Conservation (phyloP, 2,113 vertebrate genomes). For the Sigmodon hispidus region DNA sequence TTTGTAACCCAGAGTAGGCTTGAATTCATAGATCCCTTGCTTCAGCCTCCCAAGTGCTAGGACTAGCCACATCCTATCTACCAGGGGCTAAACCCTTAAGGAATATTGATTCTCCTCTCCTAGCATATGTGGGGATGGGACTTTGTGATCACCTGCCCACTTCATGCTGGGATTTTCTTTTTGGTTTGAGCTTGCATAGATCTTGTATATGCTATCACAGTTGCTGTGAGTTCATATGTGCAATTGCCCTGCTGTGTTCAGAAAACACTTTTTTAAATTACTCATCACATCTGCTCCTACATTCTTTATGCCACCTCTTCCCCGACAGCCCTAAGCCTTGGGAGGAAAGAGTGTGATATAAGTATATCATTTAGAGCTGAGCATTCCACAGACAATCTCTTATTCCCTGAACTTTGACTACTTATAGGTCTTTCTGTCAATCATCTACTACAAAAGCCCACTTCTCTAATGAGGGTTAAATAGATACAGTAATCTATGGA, state of each 20-base stretch:
- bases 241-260: neutral
- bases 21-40: neutral
- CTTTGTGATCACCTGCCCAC: neutral
- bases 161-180: neutral
- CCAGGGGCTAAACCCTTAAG: neutral
- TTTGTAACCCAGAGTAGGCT: neutral
- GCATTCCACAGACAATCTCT: neutral
- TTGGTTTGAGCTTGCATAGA: neutral
- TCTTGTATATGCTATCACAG: neutral
- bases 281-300: neutral
- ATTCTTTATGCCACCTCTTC: neutral
- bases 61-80: neutral
- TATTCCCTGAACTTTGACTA: neutral
- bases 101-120: neutral
- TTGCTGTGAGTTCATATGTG: neutral
- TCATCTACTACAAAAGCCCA: neutral
- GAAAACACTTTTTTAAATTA: neutral
- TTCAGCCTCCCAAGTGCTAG: neutral
- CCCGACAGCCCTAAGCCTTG: neutral
- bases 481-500: neutral
- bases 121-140: neutral
- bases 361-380: neutral
- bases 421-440: neutral
- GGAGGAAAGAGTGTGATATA: neutral
- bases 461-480: neutral